Conservation (phyloP, 1,140 invertebrate genomes). For the Homalodisca vitripennis region DNA sequence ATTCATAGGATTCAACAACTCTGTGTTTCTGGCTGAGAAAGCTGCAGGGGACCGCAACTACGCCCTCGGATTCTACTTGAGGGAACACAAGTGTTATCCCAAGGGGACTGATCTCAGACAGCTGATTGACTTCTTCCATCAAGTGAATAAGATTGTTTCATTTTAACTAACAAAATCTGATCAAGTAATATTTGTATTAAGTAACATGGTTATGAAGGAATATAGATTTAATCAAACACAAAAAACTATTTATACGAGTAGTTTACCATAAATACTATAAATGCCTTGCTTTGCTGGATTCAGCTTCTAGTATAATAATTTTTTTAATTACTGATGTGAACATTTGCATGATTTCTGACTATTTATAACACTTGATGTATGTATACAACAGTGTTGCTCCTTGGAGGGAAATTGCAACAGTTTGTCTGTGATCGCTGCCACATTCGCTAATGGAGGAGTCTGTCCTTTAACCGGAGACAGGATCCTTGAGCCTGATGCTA, state of each 20-base stretch:
- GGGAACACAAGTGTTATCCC: slow-evolving; percentile 62
- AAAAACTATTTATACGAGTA: no score
- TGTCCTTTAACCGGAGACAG: slow-evolving; percentile 64
- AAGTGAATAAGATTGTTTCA: no score
- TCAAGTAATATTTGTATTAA: no score
- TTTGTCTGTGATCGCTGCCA: slow-evolving; percentile 62
- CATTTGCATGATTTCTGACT: no score
- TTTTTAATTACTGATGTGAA: no score
- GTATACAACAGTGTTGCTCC: slow-evolving; percentile 67
- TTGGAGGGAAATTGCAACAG: slow-evolving; percentile 63
- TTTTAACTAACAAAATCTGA: no score
- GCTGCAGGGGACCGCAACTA: slow-evolving; percentile 67
- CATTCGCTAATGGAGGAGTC: slow-evolving; percentile 67
- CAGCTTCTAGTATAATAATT: no score
- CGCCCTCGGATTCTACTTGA: slow-evolving; percentile 67
- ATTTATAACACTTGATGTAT: no score
- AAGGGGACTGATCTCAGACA: slow-evolving; percentile 55
- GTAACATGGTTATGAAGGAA: no score
- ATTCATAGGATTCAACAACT: slow-evolving; percentile 66
- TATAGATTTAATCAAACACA: no score
- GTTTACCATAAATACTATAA: no score
- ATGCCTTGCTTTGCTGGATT: no score
- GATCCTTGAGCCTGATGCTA: slow-evolving; percentile 52
- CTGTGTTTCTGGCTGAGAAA: slow-evolving; percentile 61
- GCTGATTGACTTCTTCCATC: slow-evolving; percentile 62